Conservation (phyloP, 1,140 invertebrate genomes). For the Brachionus plicatilis region DNA sequence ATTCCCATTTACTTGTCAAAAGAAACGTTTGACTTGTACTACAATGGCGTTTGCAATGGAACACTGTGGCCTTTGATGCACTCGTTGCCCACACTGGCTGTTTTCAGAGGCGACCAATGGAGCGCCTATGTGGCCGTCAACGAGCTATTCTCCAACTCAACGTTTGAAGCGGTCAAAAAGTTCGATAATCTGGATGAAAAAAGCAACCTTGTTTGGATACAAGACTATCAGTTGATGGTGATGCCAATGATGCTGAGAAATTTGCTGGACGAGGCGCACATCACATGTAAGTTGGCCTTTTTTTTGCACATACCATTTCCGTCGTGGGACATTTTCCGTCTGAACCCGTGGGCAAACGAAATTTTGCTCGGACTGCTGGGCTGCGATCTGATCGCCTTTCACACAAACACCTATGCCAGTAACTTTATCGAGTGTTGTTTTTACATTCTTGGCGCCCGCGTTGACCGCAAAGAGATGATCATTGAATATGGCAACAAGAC, state of each 20-base stretch:
- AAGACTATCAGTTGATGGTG: conserved; percentile 84
- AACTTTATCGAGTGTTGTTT: conserved; percentile 88
- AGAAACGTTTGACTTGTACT: conserved; percentile 72
- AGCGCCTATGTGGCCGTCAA: conserved; percentile 70
- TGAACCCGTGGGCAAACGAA: conserved; percentile 83
- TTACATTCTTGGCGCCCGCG: conserved; percentile 74
- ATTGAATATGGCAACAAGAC: conserved; percentile 79
- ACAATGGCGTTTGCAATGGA: conserved; percentile 84
- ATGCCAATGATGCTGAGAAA: conserved; percentile 78
- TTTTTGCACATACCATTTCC: conserved; percentile 88
- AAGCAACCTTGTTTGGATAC: conserved; percentile 76
- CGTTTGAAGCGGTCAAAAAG: conserved; percentile 59
- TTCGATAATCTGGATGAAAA: conserved; percentile 57
- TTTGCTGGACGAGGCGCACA: conserved; percentile 69
- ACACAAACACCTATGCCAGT: conserved; percentile 81
- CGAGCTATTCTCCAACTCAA: conserved; percentile 72
- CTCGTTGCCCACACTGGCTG: conserved; percentile 75
- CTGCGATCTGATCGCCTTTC: conserved; percentile 83
- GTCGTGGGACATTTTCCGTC: conserved; percentile 80
- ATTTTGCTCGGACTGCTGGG: conserved; percentile 71
- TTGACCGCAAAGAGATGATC: conserved; percentile 75
- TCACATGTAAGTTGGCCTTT: conserved; percentile 75
- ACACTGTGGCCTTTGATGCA: conserved; percentile 86
- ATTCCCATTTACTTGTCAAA: conserved; percentile 71
- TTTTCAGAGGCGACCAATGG: conserved; percentile 74